Conservation (phyloP, 2,888 invertebrate species). For the Meloe dianella region DNA sequence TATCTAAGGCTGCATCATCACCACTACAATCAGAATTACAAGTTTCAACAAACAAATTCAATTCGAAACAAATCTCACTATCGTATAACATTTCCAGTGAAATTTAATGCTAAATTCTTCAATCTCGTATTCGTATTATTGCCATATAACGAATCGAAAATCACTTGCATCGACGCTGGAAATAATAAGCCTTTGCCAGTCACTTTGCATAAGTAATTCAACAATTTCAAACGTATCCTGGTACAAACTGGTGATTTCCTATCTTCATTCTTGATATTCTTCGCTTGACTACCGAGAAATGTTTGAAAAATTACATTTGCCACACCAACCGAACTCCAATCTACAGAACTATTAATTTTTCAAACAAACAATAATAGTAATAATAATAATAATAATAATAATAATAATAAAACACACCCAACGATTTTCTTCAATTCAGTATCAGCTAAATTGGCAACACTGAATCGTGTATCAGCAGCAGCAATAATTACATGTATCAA, state of each 20-base stretch:
- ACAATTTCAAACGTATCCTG: conserved; percentile 81
- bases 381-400: conserved; percentile 12
- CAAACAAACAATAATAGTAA: conserved; percentile 39
- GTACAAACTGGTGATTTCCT: conserved; percentile 81
- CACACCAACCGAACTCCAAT: conserved; percentile 75
- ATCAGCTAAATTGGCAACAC: conserved; percentile 87
- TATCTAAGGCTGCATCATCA: conserved; percentile 65
- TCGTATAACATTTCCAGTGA: conserved; percentile 79
- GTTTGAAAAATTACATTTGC: conserved; percentile 79
- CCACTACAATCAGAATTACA: conserved; percentile 61
- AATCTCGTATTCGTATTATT: conserved; percentile 82
- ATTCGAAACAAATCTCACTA: conserved; percentile 67
- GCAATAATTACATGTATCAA: conserved; percentile 82
- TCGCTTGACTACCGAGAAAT: conserved; percentile 75
- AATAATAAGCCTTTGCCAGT: conserved; percentile 74
- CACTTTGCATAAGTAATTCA: conserved; percentile 80
- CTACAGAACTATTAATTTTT: conserved; percentile 75
- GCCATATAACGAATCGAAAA: conserved; percentile 88
- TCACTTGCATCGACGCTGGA: conserved; percentile 83
- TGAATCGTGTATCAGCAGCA: conserved; percentile 87
- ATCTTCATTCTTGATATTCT: conserved; percentile 66
- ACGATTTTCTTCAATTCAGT: conserved; percentile 81
- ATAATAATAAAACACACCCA: conserved; percentile 60
- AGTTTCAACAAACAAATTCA: conserved; percentile 14
- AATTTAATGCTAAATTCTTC: conserved; percentile 80